A percentile compares a stretch with the other conserved stretches of the same genome.
These are phyloP conservation scores for Paguma larvata DNA, from an alignment of 2,797 vertebrate species.

Conservation along the genomic window DNA sequence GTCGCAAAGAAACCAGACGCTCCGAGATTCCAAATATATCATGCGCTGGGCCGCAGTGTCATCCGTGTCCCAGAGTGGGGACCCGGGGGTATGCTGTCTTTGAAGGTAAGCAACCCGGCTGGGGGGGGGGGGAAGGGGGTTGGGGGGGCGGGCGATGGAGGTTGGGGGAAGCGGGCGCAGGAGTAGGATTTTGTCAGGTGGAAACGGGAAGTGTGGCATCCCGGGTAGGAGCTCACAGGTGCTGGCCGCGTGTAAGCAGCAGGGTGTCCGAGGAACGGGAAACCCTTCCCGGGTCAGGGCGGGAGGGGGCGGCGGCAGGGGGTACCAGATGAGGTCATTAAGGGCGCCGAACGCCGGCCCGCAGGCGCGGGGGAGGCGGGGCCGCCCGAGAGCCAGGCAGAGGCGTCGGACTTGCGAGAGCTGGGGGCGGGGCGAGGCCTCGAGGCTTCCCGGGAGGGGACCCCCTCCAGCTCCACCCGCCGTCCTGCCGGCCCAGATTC, in stretches of 20 bases:
- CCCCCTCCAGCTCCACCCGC: not conserved
- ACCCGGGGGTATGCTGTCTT: not conserved
- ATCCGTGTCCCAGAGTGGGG: not conserved
- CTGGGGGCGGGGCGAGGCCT: not conserved
- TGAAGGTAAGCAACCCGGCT: not conserved
- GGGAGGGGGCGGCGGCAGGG: too few relatives aligned
- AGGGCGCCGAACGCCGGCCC: fast-evolving
- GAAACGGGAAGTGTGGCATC: not conserved
- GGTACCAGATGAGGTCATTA: not conserved
- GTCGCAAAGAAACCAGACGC: not conserved
- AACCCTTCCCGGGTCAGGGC: not conserved
- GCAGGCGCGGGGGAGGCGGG: not conserved
- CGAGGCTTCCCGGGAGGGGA: not conserved
- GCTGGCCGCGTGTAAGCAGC: too few relatives aligned
- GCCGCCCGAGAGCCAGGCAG: not conserved
- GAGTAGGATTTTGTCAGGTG: not conserved
- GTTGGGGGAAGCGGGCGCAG: fast-evolving
- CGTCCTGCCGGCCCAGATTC: not conserved
- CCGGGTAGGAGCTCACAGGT: not conserved
- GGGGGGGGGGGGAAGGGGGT: too few relatives aligned
- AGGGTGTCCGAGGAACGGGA: not conserved
- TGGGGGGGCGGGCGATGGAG: not conserved
- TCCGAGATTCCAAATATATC: not conserved
- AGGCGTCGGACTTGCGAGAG: not conserved
- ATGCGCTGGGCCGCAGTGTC: not conserved